Evolutionary conservation across 2,113 vertebrate species (phyloP).

Genomic region (Scophthalmus maximus): DNA sequence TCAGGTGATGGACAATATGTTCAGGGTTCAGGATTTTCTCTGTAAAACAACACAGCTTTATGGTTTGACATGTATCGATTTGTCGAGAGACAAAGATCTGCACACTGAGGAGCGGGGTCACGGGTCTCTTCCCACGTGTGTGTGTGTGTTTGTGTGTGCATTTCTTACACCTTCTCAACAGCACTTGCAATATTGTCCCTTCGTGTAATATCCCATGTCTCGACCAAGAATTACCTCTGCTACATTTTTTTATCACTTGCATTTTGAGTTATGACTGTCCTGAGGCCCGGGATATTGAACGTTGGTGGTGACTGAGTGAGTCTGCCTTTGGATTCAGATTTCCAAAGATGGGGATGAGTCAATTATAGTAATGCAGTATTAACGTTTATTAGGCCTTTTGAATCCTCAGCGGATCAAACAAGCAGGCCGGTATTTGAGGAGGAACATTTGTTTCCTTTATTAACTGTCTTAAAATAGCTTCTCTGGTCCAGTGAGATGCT

Average conservation of each 20-base stretch:
- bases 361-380: constrained; percentile 64
- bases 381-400: constrained; percentile 47
- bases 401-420: constrained; percentile 33
- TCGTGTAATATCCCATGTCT: constrained; percentile 27
- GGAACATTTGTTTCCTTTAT: constrained; percentile 18
- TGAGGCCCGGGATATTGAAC: constrained; percentile 46
- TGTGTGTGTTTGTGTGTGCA: constrained; percentile 12
- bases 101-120: constrained; percentile 14
- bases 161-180: constrained; percentile 8
- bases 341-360: constrained; percentile 19
- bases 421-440: constrained; percentile 13
- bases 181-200: constrained; percentile 18
- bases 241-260: constrained; percentile 52
- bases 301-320: constrained; percentile 21
- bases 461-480: constrained; percentile 42
- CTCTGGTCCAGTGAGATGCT: background rate
- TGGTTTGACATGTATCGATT: too few species aligned
- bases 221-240: constrained; percentile 27
- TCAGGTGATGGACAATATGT: background rate
- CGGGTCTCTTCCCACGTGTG: background rate
- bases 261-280: constrained; percentile 50
- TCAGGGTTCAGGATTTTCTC: constrained; percentile 13
- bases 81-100: background rate
- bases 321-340: constrained; percentile 21
- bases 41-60: too few species aligned